Evolutionary conservation across 2,888 invertebrate species (phyloP).

Genomic region (Parascotia fuliginaria): DNA sequence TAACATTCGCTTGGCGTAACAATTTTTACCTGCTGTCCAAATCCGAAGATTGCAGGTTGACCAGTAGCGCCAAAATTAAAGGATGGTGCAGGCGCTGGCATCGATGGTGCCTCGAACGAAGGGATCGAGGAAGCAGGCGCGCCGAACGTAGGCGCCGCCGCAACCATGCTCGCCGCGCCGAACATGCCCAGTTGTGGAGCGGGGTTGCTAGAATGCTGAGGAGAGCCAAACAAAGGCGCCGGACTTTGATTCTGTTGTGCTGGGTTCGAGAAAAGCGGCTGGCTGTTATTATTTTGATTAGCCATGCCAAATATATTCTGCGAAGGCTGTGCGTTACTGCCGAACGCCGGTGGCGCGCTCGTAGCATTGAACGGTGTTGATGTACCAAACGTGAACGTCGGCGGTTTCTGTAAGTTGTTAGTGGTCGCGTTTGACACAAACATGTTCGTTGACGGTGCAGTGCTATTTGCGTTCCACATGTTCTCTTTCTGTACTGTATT

Average conservation of each 20-base stretch:
- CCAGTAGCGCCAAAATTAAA: slow-evolving; percentile 64
- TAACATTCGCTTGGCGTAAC: not conserved
- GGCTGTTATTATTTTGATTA: slow-evolving; percentile 47
- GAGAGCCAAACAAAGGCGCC: slow-evolving; percentile 56
- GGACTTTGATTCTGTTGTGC: slow-evolving; percentile 47
- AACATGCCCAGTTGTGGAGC: slow-evolving; percentile 51
- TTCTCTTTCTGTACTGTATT: slow-evolving; percentile 57
- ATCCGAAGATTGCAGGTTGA: slow-evolving; percentile 63
- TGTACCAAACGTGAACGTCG: slow-evolving; percentile 62
- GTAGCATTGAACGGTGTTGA: slow-evolving; percentile 52
- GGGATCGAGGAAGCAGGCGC: slow-evolving; percentile 50
- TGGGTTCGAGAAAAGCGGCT: slow-evolving; percentile 55
- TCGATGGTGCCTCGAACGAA: slow-evolving; percentile 55
- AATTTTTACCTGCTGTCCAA: slow-evolving; percentile 70
- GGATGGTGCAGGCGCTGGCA: slow-evolving; percentile 49
- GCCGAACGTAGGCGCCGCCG: slow-evolving; percentile 58
- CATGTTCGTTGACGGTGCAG: slow-evolving; percentile 43
- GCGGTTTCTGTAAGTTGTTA: slow-evolving; percentile 54
- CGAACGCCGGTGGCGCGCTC: slow-evolving; percentile 50
- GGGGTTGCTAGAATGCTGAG: slow-evolving; percentile 43
- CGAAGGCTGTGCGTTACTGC: slow-evolving; percentile 44
- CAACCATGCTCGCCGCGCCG: slow-evolving; percentile 48
- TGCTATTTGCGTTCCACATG: slow-evolving; percentile 57
- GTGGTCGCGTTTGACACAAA: slow-evolving; percentile 52
- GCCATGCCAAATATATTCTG: slow-evolving; percentile 61